These are phyloP conservation scores for Meriones psammophilus DNA, from an alignment of 2,797 vertebrate genomes.

Conservation along the genomic window DNA sequence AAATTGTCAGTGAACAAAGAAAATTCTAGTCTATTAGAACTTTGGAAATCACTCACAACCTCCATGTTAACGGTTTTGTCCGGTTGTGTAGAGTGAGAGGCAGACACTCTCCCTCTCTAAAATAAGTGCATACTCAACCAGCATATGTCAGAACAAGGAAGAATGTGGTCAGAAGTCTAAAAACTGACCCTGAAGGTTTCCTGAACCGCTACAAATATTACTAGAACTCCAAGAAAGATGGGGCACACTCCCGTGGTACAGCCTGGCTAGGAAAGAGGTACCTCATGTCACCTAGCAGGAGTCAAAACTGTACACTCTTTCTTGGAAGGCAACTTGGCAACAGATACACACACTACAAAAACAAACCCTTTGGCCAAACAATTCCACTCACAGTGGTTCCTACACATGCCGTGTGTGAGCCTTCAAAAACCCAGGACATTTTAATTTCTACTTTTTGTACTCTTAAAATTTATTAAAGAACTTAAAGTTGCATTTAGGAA, in stretches of 20 bases:
- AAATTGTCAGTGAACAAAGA: conserved; percentile 39
- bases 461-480: conserved; percentile 55
- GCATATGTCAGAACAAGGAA: not conserved
- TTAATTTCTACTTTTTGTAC: conserved; percentile 38
- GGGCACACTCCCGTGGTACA: rapidly evolving
- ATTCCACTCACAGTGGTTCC: conserved; percentile 39
- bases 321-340: conserved; percentile 63
- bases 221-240: not conserved
- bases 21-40: not conserved
- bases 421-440: not conserved
- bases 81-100: conserved; percentile 2
- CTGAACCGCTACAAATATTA: not conserved
- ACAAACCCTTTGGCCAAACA: conserved; percentile 57
- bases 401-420: not conserved
- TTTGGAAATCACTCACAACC: conserved; percentile 32
- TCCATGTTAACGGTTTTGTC: not conserved
- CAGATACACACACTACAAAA: conserved; percentile 52
- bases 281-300: conserved; percentile 16
- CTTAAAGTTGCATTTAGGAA: not conserved
- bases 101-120: conserved; percentile 5
- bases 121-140: not conserved
- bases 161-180: not conserved
- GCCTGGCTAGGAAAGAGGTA: not conserved
- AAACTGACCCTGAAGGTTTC: not conserved
- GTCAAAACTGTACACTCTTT: conserved; percentile 44